A percentile compares a stretch with the other conserved stretches of the same genome.
These are phyloP conservation scores for Drosophila azteca DNA, from an alignment of 1,140 invertebrate species.

Conservation along the genomic window DNA sequence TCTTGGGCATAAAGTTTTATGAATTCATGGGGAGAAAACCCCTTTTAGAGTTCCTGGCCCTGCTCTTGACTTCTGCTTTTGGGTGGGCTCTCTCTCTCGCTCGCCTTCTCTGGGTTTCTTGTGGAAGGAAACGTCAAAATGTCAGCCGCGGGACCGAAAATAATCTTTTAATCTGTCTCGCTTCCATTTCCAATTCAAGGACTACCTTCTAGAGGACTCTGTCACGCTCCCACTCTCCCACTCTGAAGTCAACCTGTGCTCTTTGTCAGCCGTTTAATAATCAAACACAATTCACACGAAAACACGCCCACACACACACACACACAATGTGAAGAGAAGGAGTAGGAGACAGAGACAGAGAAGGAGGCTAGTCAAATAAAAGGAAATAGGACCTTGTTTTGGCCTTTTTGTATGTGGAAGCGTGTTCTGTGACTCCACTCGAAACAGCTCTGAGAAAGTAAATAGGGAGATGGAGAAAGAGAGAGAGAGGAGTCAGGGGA, in stretches of 20 bases:
- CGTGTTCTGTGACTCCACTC: background rate
- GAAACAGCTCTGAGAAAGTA: background rate
- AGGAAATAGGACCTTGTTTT: conserved; percentile 3
- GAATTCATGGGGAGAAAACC: conserved; percentile 20
- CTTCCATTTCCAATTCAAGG: background rate
- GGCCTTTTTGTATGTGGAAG: conserved; percentile 30
- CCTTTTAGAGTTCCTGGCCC: background rate
- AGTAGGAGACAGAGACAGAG: too few relatives aligned
- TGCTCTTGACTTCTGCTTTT: too few relatives aligned
- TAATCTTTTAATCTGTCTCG: conserved; percentile 23
- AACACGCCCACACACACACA: conserved; percentile 26
- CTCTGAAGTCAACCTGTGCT: conserved; percentile 26
- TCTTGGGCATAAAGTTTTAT: conserved; percentile 57
- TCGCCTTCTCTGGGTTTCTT: conserved; percentile 6
- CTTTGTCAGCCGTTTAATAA: conserved; percentile 47
- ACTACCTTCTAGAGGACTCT: too few relatives aligned
- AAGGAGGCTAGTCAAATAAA: too few relatives aligned
- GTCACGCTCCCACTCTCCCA: background rate
- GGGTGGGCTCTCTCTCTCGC: background rate
- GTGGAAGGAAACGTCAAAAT: conserved; percentile 55
- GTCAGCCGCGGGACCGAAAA: conserved; percentile 52
- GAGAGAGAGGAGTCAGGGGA: background rate
- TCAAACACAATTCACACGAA: conserved; percentile 44
- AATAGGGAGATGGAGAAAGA: background rate
- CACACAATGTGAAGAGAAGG: background rate